Evolutionary conservation across 2,888 invertebrate genomes (phyloP).

Genomic region (Stramonita haemastoma): DNA sequence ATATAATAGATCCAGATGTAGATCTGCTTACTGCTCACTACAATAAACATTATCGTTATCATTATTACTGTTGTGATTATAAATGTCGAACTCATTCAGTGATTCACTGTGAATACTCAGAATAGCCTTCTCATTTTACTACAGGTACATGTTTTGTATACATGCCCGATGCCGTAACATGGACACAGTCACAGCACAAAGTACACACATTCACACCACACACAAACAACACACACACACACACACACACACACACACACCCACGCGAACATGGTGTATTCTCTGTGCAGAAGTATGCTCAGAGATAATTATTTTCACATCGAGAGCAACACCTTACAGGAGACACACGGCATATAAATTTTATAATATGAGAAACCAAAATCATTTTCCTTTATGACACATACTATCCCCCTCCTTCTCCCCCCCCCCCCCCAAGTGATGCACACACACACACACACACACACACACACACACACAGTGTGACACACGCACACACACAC

Average conservation of each 20-base stretch:
- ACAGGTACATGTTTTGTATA: background rate
- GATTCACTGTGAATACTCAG: background rate
- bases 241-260: background rate
- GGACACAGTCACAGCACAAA: too few species aligned
- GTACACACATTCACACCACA: background rate
- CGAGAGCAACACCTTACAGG: too few species aligned
- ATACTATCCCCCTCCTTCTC: too few species aligned
- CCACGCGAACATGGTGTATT: background rate
- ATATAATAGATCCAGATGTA: too few species aligned
- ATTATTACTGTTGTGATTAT: background rate
- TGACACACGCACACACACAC: too few species aligned
- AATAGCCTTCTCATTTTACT: background rate
- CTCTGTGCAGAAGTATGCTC: background rate
- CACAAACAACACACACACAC: background rate
- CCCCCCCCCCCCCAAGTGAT: too few species aligned
- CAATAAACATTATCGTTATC: too few species aligned
- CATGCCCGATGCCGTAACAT: background rate
- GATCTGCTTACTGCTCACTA: too few species aligned
- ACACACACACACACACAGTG: too few species aligned
- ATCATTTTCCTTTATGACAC: background rate
- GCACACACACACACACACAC: too few species aligned
- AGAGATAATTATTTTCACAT: background rate
- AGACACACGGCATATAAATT: too few species aligned
- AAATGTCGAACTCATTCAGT: background rate
- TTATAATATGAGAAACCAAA: background rate